phyloP scores from a whole-genome alignment of 2,797 vertebrate genomes.

The Vespertilio murinus region DNA sequence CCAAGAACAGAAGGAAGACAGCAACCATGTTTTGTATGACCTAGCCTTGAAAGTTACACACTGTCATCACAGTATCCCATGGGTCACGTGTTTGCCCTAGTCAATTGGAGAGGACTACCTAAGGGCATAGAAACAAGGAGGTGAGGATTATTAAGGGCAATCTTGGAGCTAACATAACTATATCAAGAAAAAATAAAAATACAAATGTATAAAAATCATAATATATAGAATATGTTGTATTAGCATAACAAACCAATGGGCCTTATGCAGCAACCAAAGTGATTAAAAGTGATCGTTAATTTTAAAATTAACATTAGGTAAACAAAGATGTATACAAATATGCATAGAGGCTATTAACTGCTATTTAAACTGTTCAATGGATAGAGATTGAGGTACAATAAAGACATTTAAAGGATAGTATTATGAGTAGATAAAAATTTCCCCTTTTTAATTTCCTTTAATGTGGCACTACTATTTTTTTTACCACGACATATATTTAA shows the following conservation, averaged over 20 bases:
- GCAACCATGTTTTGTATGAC: not conserved
- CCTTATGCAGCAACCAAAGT: not conserved
- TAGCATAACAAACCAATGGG: not conserved
- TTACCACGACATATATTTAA: not conserved
- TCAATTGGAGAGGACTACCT: not conserved
- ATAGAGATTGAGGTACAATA: not conserved
- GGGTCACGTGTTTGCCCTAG: not conserved
- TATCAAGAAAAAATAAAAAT: not conserved
- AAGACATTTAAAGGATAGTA: conserved; percentile 6
- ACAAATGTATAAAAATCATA: not conserved
- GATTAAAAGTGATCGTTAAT: not conserved
- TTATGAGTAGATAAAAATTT: not conserved
- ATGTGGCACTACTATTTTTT: not conserved
- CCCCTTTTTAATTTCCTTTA: not conserved
- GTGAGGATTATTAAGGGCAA: not conserved
- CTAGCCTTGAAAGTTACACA: not conserved
- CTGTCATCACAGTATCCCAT: not conserved
- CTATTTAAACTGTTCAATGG: not conserved
- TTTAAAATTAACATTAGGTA: not conserved
- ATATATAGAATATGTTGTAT: not conserved
- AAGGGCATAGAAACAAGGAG: not conserved
- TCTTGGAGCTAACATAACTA: not conserved
- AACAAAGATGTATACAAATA: not conserved
- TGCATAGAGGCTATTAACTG: not conserved
- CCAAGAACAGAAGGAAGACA: not conserved